These are phyloP conservation scores for Apostichopus californicus DNA, from an alignment of 35 echinoderm and acorn worm species.

Conservation along the genomic window DNA sequence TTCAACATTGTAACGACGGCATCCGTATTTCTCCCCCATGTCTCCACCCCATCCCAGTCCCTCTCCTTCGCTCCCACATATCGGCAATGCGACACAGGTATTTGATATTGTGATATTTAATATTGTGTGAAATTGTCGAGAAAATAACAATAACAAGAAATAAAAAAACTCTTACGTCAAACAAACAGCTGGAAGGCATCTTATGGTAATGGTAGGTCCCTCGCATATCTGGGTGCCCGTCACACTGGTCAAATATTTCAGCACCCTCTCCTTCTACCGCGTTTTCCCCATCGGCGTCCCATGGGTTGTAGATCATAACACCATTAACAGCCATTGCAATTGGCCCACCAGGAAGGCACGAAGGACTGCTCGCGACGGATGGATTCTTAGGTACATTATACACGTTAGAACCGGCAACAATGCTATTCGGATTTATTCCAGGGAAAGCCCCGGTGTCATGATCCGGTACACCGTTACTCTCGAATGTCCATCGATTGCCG, in stretches of 20 bases:
- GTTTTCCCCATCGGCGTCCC: slow-evolving; percentile 49
- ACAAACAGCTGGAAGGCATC: slow-evolving; percentile 71
- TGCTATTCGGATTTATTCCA: slow-evolving; percentile 4
- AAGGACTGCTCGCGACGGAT: neutral
- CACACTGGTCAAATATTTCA: slow-evolving; percentile 75
- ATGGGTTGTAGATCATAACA: slow-evolving; percentile 75
- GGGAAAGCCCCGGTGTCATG: slow-evolving; percentile 58
- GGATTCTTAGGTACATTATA: slow-evolving; percentile 39
- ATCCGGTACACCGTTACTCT: slow-evolving; percentile 77
- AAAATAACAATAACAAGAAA: too few species aligned
- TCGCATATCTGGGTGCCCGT: slow-evolving; percentile 71
- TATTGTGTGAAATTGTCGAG: neutral
- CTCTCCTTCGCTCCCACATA: too few species aligned
- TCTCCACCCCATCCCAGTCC: too few species aligned
- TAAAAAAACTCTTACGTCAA: slow-evolving; percentile 8
- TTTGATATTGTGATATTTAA: neutral
- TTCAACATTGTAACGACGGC: too few species aligned
- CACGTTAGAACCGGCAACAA: neutral
- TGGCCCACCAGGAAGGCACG: slow-evolving; percentile 62
- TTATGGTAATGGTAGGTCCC: slow-evolving; percentile 85
- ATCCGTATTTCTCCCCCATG: too few species aligned
- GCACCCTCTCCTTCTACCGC: slow-evolving; percentile 68
- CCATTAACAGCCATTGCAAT: slow-evolving; percentile 66
- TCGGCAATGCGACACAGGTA: too few species aligned
- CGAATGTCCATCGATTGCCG: slow-evolving; percentile 36